These are phyloP conservation scores for Gadopsis bispinosus DNA, from an alignment of 2,797 vertebrate genomes.

Conservation along the genomic window DNA sequence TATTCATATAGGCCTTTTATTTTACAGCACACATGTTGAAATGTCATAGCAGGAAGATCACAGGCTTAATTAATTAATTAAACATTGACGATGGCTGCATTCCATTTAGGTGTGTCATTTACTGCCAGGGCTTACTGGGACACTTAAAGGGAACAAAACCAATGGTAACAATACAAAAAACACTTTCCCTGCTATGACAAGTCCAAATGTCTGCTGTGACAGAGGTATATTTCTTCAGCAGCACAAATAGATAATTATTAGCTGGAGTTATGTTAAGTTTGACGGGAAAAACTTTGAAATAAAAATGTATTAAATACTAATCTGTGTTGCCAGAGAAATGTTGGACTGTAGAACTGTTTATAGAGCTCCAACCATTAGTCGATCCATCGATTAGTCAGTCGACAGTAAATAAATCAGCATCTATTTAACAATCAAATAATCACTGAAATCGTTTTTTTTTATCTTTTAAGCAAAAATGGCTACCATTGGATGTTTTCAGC, in stretches of 20 bases:
- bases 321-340: no score
- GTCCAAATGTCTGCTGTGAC: background rate
- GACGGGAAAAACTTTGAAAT: no score
- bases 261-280: background rate
- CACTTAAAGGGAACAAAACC: background rate
- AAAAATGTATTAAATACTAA: no score
- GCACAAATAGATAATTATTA: background rate
- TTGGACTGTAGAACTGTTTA: background rate
- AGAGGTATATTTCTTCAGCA: background rate
- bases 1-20: background rate
- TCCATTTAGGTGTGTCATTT: background rate
- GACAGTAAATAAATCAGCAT: no score
- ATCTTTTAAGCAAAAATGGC: background rate
- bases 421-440: no score
- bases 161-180: background rate
- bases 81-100: background rate
- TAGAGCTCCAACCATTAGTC: background rate
- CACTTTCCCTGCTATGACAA: background rate
- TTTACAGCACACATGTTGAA: background rate
- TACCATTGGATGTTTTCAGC: background rate
- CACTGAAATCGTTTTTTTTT: no score
- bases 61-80: background rate
- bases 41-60: no score
- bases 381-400: background rate
- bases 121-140: background rate